Evolutionary conservation across 2,888 invertebrate genomes (phyloP).

Genomic region (Cryptops parisi): DNA sequence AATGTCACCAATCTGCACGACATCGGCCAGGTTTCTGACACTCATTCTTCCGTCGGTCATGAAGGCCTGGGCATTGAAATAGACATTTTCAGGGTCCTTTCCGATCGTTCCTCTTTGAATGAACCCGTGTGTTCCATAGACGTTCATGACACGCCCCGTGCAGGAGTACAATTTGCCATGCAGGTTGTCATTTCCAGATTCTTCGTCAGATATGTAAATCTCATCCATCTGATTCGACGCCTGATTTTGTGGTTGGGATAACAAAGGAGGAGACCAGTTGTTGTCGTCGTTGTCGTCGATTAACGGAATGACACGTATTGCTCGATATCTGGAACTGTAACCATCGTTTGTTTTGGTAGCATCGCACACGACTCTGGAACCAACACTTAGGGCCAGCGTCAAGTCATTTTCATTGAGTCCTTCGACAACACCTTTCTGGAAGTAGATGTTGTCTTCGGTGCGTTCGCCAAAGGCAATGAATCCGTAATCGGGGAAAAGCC

Average conservation of each 20-base stretch:
- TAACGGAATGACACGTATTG: neutral
- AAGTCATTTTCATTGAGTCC: neutral
- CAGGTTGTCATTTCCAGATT: neutral
- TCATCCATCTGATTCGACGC: neutral
- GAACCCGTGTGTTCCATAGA: neutral
- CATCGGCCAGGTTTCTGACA: neutral
- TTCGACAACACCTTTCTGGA: neutral
- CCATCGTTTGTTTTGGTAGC: neutral
- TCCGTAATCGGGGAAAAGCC: neutral
- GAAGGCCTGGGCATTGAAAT: neutral
- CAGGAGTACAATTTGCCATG: neutral
- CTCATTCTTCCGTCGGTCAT: neutral
- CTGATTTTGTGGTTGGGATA: neutral
- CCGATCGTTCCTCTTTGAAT: neutral
- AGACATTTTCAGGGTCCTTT: slow-evolving; percentile 7
- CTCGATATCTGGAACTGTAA: neutral
- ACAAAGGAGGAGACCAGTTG: neutral
- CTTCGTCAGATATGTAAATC: slow-evolving; percentile 1
- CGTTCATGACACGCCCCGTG: neutral
- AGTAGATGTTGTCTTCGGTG: neutral
- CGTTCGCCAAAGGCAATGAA: neutral
- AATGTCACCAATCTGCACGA: neutral
- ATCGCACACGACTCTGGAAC: neutral
- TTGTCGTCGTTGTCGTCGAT: neutral
- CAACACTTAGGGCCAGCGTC: neutral